phyloP scores from a whole-genome alignment of 2,888 invertebrate species.

The Drosophila anomalata region DNA sequence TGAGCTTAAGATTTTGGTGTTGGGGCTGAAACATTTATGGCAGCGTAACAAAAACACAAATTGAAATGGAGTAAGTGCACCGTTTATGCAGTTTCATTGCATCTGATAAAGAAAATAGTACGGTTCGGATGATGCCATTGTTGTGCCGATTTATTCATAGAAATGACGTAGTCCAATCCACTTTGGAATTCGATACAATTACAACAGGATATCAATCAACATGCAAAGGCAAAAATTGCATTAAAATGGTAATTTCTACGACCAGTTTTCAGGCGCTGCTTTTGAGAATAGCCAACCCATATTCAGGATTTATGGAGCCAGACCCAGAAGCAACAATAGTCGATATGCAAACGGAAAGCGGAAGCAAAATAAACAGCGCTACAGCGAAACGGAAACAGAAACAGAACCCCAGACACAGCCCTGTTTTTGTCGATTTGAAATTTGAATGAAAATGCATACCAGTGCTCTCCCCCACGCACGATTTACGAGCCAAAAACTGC shows the following conservation, averaged over 20 bases:
- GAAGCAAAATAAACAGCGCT: constrained; percentile 36
- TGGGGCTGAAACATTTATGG: constrained; percentile 29
- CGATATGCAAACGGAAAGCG: constrained; percentile 13
- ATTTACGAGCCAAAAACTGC: constrained; percentile 36
- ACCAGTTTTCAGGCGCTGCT: neutral
- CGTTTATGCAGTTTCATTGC: neutral
- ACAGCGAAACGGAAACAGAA: constrained; percentile 32
- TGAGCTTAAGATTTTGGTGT: constrained; percentile 11
- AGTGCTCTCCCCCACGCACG: constrained; percentile 7
- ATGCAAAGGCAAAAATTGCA: constrained; percentile 25
- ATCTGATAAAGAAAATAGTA: neutral
- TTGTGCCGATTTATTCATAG: constrained; percentile 8
- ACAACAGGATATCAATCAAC: constrained; percentile 34
- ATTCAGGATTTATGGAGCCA: constrained; percentile 30
- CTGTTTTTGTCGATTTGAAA: constrained; percentile 12
- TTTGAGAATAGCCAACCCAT: constrained; percentile 17
- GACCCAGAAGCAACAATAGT: neutral
- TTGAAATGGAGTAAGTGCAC: neutral
- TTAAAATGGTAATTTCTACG: constrained; percentile 35
- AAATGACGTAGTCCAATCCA: constrained; percentile 20
- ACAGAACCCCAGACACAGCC: constrained; percentile 18
- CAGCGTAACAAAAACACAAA: constrained; percentile 1
- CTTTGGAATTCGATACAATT: constrained; percentile 10
- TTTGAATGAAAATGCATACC: constrained; percentile 26
- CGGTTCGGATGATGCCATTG: neutral